Evolutionary conservation across 1,140 invertebrate species (phyloP).

Genomic region (Drosophila novamexicana): DNA sequence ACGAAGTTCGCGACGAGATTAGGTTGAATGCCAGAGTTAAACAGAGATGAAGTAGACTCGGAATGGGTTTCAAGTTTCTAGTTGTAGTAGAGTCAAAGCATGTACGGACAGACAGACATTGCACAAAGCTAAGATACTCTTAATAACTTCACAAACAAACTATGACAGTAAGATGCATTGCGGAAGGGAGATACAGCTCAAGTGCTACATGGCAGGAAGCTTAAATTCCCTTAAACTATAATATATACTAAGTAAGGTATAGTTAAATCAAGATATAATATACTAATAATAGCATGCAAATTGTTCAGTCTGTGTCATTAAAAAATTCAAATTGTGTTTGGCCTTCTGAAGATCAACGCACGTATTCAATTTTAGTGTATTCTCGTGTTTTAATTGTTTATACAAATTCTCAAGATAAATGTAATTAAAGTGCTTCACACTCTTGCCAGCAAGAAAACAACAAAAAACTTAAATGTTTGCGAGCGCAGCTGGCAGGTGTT

Average conservation of each 20-base stretch:
- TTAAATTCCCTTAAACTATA: no score
- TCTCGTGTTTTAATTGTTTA: conserved; percentile 28
- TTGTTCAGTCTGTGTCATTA: not conserved
- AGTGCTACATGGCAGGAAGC: no score
- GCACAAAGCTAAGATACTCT: no score
- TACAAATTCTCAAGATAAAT: conserved; percentile 17
- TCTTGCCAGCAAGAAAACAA: not conserved
- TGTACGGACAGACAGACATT: no score
- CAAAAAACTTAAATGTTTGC: not conserved
- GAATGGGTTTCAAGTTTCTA: no score
- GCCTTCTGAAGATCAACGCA: conserved; percentile 9
- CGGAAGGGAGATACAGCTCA: no score
- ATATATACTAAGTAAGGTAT: not conserved
- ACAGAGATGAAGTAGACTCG: no score
- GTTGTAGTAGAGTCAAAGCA: no score
- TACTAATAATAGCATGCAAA: not conserved
- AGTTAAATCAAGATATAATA: not conserved
- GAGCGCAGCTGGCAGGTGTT: conserved; percentile 8
- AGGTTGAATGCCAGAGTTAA: no score
- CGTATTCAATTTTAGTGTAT: not conserved
- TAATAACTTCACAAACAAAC: no score
- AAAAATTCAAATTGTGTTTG: conserved; percentile 11
- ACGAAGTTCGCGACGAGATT: no score
- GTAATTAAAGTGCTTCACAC: not conserved
- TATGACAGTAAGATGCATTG: no score